These are phyloP conservation scores for Acleris laterana DNA, from an alignment of 2,888 invertebrate genomes.

Conservation along the genomic window DNA sequence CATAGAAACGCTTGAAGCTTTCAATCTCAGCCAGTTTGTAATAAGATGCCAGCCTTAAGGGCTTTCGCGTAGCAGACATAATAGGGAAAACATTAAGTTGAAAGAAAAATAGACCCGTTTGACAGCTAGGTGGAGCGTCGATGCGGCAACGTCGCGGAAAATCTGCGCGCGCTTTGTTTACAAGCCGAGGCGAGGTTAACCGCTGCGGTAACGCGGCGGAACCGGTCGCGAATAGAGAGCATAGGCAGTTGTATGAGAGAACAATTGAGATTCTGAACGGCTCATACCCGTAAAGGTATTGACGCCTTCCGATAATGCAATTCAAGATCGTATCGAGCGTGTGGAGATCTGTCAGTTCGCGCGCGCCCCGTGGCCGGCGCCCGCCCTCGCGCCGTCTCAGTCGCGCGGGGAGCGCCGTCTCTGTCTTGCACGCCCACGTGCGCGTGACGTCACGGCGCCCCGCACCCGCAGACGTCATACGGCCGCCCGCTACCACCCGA, in stretches of 20 bases:
- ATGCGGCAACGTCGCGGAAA: slow-evolving; percentile 68
- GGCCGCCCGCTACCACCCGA: slow-evolving; percentile 52
- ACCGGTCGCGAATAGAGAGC: slow-evolving; percentile 37
- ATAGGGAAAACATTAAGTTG: slow-evolving; percentile 24
- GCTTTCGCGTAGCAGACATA: slow-evolving; percentile 28
- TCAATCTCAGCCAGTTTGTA: neutral
- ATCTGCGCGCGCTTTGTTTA: slow-evolving; percentile 74
- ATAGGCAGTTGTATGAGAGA: slow-evolving; percentile 13
- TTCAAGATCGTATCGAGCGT: slow-evolving; percentile 79
- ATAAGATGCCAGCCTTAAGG: slow-evolving; percentile 1
- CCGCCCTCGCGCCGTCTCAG: slow-evolving; percentile 41
- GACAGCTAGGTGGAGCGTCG: slow-evolving; percentile 54
- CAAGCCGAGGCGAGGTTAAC: slow-evolving; percentile 60
- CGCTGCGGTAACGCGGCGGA: slow-evolving; percentile 52
- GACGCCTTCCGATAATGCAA: slow-evolving; percentile 63
- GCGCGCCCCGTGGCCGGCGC: slow-evolving; percentile 63
- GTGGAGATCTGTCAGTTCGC: slow-evolving; percentile 75
- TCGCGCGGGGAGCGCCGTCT: slow-evolving; percentile 43
- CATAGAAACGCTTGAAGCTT: too few relatives aligned
- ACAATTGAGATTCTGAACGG: slow-evolving; percentile 1
- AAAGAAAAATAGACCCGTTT: slow-evolving; percentile 49
- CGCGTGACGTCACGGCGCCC: slow-evolving; percentile 42
- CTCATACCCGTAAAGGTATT: slow-evolving; percentile 28
- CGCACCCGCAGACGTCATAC: slow-evolving; percentile 64
- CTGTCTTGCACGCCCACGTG: slow-evolving; percentile 49